Evolutionary conservation across 2,888 invertebrate genomes (phyloP), one percentile per base, ranked within the genome.

Genomic region (Lacanobia oleracea): DNA sequence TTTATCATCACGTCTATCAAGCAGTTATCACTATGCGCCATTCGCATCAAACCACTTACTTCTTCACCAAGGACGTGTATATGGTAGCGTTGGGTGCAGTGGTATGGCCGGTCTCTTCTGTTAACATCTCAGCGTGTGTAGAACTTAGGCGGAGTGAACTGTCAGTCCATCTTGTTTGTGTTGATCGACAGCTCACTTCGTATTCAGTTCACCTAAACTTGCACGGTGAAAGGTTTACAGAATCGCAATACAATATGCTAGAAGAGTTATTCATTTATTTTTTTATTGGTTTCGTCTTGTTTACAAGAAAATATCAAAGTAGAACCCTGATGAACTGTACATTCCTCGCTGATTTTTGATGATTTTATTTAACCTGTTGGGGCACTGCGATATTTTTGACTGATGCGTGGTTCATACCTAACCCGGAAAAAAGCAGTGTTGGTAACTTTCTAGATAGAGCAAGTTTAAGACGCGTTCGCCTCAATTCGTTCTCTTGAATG

Each of bases 1-100:
- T 85, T 86, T 88, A 88, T 87, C 86, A 79, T 72, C 83, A 84
- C 86, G 86, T 85, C 72, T 81, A 74, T 85, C 83, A 86, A 86
- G 82, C 86, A 87, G 74, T 82, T 83, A 85, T 83, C 86, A 83
- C 74, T 74, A 77, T 78, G 37, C 68, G 79, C 86, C 82, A 80
- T 85, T 85, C 70, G 83, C 86, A 85, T 85, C 85, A 85, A 82
- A 84, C 76, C 76, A 81, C 79, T 79, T 75, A 78, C 83, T 85
- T 82, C 77, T 77, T 79, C 82, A 79, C 81, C 75, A 67, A 79
- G 81, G 68, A 85, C 82, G 73, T 77, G 80, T 81, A 67, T 62
- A 43, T 57, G 51, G 12, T 43, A 53, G 57, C 33, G 50, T 64
- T 57, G 82, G 81, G 82, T 69, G 82, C 82, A 68, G 33, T 8